phyloP scores from a whole-genome alignment of 2,797 vertebrate genomes.

The Melanotaenia boesemani region DNA sequence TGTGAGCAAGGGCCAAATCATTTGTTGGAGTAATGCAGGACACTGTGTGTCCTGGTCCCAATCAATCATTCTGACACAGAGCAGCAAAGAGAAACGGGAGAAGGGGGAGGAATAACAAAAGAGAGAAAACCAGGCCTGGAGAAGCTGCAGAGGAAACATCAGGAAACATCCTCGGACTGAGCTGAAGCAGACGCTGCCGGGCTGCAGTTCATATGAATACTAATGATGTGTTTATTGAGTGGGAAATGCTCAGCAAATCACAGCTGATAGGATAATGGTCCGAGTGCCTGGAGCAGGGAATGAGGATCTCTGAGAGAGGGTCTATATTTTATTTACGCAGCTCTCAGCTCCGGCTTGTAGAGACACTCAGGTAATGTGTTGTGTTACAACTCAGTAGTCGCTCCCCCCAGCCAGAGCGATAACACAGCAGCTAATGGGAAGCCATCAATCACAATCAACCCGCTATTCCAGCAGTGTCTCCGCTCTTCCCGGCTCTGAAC shows the following conservation, averaged over 20 bases:
- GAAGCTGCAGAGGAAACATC: constrained; percentile 32
- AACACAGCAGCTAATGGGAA: constrained; percentile 90
- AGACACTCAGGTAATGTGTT: constrained; percentile 92
- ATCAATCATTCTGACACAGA: constrained; percentile 94
- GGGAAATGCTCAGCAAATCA: constrained; percentile 88
- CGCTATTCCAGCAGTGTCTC: constrained; percentile 90
- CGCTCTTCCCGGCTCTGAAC: constrained; percentile 75
- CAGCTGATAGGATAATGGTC: constrained; percentile 89
- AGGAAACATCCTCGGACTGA: constrained; percentile 28
- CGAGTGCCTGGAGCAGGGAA: constrained; percentile 84
- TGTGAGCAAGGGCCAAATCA: constrained; percentile 94
- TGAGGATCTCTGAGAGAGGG: constrained; percentile 91
- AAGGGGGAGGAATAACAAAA: background rate
- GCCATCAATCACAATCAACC: constrained; percentile 97
- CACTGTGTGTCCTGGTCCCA: constrained; percentile 85
- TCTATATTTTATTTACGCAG: constrained; percentile 95
- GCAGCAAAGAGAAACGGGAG: constrained; percentile 67
- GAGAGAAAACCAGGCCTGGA: constrained; percentile 69
- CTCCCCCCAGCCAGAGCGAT: constrained; percentile 81
- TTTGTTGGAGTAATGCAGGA: constrained; percentile 95
- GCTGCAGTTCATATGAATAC: constrained; percentile 89
- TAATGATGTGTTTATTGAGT: constrained; percentile 92
- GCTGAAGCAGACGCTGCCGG: constrained; percentile 9
- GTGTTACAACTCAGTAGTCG: constrained; percentile 96
- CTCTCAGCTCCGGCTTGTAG: constrained; percentile 69